Evolutionary conservation across 2,113 vertebrate species (phyloP), one percentile per base, ranked within the genome.

Genomic region (Eleginops maclovinus): DNA sequence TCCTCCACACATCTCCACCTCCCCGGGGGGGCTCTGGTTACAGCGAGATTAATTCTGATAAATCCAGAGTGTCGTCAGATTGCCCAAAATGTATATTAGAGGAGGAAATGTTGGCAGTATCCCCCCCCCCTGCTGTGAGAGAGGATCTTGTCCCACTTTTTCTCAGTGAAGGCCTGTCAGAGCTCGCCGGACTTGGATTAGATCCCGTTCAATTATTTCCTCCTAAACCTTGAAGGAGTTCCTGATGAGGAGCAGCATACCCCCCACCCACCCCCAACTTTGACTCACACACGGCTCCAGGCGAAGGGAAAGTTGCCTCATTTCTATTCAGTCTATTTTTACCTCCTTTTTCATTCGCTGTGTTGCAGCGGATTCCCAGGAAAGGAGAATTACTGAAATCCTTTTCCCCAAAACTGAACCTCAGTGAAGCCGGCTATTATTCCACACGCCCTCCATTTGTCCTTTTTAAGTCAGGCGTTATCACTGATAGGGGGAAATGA

Each of bases 241-340:
- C 75, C 77, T 55, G 9, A 19, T 40, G 75, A 61, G 60, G 75
- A 87, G 77, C 31, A 63, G 60, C 51, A 7, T 8, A 5, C 31
- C 31, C 31, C 31, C 31, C n/a, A n/a, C n/a, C n/a, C n/a, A 76
- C 31, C 79, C 73, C 78, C 72, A n/a, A 70, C 75, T 79, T 90
- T 88, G 89, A 90, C 89, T 89, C 90, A 89, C 61, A 0, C 83
- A 13, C 4, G 62, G 75, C 92, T 90, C 66, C 76, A 41, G 88
- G 92, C 89, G 0, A 41, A 70, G 87, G 70, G 77, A 82, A 87
- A 81, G 86, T 87, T 74, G 79, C 81, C 84, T 93, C 90, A 89
- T 93, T 93, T 84, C 84, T 89, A 92, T 89, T 90, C 89, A 50
- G 79, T 84, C 88, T 92, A 92, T 93, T 92, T 92, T 90, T 90